Evolutionary conservation across 2,888 invertebrate genomes (phyloP).

Genomic region (Dasysyrphus albostriatus): DNA sequence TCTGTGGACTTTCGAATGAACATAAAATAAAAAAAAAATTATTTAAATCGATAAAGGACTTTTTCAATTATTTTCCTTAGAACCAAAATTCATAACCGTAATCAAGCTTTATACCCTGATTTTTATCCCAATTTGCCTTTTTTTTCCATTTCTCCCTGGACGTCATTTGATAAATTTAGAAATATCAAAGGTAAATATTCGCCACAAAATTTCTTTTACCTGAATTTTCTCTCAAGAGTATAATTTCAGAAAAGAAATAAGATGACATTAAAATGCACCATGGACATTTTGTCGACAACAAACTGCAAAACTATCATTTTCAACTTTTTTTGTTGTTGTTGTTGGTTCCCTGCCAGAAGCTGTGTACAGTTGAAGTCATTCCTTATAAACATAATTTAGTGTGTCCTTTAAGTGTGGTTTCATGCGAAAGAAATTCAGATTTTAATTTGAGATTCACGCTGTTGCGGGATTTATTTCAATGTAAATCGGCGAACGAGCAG

Average conservation of each 20-base stretch:
- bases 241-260: background rate
- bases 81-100: too few relatives aligned
- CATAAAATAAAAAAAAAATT: too few relatives aligned
- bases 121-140: background rate
- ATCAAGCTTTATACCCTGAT: too few relatives aligned
- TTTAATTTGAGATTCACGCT: constrained; percentile 68
- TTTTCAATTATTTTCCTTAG: too few relatives aligned
- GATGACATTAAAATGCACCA: background rate
- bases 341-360: background rate
- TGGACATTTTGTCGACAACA: constrained; percentile 3
- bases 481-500: constrained; percentile 3
- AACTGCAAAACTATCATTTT: background rate
- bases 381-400: constrained; percentile 50
- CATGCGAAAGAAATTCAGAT: constrained; percentile 46
- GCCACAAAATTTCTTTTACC: background rate
- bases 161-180: background rate
- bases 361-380: constrained; percentile 10
- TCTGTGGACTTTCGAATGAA: too few relatives aligned
- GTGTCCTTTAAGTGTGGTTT: constrained; percentile 60
- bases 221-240: constrained; percentile 3
- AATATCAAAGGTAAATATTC: background rate
- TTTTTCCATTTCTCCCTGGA: background rate
- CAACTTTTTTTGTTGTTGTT: background rate
- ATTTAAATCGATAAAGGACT: too few relatives aligned
- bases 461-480: constrained; percentile 41